A percentile compares a stretch with the other conserved stretches of the same genome.
Conservation (phyloP, 2,113 vertebrate species). For the Phaethornis superciliosus region DNA sequence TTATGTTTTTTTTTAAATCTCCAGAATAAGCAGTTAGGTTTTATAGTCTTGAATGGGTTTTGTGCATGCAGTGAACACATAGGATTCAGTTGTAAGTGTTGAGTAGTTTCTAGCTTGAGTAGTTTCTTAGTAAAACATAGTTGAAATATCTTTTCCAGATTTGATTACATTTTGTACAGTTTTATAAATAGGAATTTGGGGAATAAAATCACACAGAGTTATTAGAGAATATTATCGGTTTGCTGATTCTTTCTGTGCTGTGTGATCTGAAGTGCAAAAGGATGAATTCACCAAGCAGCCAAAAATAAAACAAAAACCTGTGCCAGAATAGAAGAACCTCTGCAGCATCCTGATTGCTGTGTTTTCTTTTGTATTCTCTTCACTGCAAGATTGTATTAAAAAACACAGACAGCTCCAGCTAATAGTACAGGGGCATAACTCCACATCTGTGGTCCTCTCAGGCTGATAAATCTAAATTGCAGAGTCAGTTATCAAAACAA, state of each 20-base stretch:
- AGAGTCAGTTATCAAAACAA: not conserved
- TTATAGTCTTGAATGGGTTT: not conserved
- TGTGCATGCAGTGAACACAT: not conserved
- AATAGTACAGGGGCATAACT: not conserved
- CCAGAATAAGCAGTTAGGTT: not conserved
- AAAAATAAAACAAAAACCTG: conserved; percentile 18
- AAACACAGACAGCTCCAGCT: not conserved
- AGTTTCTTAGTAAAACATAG: not conserved
- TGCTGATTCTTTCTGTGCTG: not conserved
- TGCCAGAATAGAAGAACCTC: not conserved
- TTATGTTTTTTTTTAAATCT: not conserved
- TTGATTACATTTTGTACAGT: conserved; percentile 11
- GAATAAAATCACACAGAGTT: conserved; percentile 1
- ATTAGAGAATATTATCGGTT: not conserved
- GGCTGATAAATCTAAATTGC: not conserved
- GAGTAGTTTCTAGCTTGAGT: not conserved
- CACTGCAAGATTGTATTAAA: not conserved
- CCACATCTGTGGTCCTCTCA: not conserved
- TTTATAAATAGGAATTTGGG: conserved; percentile 13
- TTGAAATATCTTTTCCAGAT: not conserved
- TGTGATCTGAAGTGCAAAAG: not conserved
- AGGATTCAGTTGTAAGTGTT: not conserved
- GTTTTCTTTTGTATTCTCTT: not conserved
- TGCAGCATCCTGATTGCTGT: not conserved
- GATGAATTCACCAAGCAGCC: not conserved